A percentile compares a stretch with the other conserved stretches of the same genome.
phyloP scores from a whole-genome alignment of 2,797 vertebrate species.

The Meda fulgida region DNA sequence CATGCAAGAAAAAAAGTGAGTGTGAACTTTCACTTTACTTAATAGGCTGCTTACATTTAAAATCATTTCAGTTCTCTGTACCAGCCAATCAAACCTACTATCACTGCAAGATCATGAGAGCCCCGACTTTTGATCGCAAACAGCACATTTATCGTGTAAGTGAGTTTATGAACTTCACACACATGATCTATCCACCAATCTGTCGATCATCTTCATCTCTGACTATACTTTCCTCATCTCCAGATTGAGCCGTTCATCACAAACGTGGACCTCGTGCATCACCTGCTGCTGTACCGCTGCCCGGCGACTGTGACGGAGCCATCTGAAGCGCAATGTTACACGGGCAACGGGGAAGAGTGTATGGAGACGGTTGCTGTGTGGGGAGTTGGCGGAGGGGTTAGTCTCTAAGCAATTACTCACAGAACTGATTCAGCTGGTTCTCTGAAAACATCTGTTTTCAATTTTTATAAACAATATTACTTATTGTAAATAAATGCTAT shows the following conservation, averaged over 20 bases:
- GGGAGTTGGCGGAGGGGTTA: conserved; percentile 75
- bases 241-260: conserved; percentile 74
- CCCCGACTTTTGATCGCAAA: conserved; percentile 74
- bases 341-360: conserved; percentile 11
- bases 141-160: conserved; percentile 82
- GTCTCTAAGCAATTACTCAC: conserved; percentile 18
- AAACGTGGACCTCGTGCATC: conserved; percentile 70
- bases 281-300: conserved; percentile 74
- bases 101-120: conserved; percentile 78
- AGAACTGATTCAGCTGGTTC: neutral
- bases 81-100: conserved; percentile 77
- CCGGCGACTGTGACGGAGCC: conserved; percentile 54
- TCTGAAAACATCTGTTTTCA: no score
- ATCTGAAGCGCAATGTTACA: conserved; percentile 60
- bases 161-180: neutral
- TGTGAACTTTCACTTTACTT: neutral
- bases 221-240: neutral
- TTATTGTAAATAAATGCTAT: no score
- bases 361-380: conserved; percentile 66
- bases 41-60: neutral
- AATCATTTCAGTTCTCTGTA: conserved; percentile 74
- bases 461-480: no score
- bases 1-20: neutral
- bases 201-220: neutral
- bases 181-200: neutral